phyloP scores from a whole-genome alignment of 2,113 vertebrate species.

The Protobothrops mucrosquamatus region DNA sequence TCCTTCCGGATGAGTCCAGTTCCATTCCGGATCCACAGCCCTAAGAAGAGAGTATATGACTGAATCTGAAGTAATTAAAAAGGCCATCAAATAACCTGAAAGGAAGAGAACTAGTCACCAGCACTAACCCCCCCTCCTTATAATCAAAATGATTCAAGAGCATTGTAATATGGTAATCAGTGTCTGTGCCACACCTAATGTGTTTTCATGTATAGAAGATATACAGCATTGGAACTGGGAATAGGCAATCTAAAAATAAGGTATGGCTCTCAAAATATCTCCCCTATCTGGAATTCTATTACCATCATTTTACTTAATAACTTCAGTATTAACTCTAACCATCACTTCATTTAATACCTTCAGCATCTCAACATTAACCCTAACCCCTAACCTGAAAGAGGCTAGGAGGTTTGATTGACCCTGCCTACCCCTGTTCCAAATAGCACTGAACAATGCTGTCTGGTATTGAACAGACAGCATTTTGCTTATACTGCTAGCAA shows the following conservation, averaged over 20 bases:
- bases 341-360: background rate
- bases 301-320: background rate
- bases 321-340: background rate
- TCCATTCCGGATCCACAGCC: constrained; percentile 85
- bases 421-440: no score
- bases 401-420: background rate
- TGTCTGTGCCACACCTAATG: background rate
- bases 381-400: background rate
- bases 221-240: background rate
- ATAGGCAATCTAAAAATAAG: background rate
- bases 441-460: no score
- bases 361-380: background rate
- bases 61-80: background rate
- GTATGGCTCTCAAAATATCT: no score
- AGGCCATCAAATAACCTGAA: background rate
- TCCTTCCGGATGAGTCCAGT: constrained; percentile 87
- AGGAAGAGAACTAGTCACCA: background rate
- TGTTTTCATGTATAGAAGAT: background rate
- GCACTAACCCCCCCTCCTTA: background rate
- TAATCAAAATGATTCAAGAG: background rate
- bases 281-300: background rate
- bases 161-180: background rate
- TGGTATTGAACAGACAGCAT: background rate
- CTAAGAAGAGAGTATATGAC: constrained; percentile 54
- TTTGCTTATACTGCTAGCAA: background rate